Conservation (phyloP, 1,140 invertebrate genomes). For the Nymphalis io region DNA sequence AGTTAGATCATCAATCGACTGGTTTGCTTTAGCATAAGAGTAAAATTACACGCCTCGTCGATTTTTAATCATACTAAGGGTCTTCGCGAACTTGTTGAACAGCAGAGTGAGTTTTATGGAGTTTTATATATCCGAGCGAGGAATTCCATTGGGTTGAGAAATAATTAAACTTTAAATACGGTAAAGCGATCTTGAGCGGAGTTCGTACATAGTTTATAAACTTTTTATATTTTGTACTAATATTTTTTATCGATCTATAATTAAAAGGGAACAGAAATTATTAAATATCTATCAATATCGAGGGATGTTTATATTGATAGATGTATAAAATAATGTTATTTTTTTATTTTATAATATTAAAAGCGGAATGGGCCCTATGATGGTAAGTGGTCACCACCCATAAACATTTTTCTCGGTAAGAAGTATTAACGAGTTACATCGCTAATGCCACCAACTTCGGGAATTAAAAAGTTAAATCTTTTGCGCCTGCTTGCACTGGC, state of each 20-base stretch:
- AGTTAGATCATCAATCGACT: constrained; percentile 11
- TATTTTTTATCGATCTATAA: background rate
- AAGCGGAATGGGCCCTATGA: no score
- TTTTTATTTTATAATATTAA: no score
- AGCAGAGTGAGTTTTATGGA: constrained; percentile 1
- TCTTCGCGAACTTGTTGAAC: constrained; percentile 20
- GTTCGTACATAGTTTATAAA: constrained; percentile 17
- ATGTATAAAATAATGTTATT: no score
- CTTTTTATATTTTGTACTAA: background rate
- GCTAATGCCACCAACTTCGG: no score
- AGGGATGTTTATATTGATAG: no score
- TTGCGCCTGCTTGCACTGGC: no score
- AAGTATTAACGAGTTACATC: no score
- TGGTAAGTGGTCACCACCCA: no score
- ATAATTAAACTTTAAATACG: constrained; percentile 32
- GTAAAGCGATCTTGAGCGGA: constrained; percentile 8
- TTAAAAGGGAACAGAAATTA: no score
- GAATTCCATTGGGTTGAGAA: constrained; percentile 18
- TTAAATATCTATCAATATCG: no score
- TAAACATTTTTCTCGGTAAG: no score
- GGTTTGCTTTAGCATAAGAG: constrained; percentile 7
- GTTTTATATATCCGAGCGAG: constrained; percentile 8
- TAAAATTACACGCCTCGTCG: constrained; percentile 32
- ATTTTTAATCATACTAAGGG: constrained; percentile 25
- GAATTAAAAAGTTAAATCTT: no score